Base-by-base conservation (phyloP, 2,888 invertebrate species). In the Acronicta aceris region DNA sequence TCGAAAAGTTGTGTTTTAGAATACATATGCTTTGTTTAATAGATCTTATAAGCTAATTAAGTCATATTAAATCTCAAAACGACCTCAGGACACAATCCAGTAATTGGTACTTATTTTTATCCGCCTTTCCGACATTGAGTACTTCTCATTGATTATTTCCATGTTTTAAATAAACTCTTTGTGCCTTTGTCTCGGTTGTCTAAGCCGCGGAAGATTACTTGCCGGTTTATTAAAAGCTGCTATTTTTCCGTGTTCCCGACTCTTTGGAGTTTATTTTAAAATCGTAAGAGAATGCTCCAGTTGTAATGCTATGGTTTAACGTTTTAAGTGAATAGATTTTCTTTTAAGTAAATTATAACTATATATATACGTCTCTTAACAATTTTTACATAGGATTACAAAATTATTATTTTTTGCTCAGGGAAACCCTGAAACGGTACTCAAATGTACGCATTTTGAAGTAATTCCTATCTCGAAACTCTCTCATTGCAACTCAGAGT, bases 161-260 rank as follows among this genome's bases (percentile, higher is more conserved):
- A 76, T 79, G 76, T 81, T 85, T 81, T 77, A 77, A 81, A 81
- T 77, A 81, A 78, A 80, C 63, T 68, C 77, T 80, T 79, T 79
- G 78, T 78, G 75, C 76, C 77, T 85, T 83, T 84, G 83, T 82
- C 79, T 79, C 63, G 53, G 57, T 53, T 70, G 70, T 66, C 74
- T 78, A 78, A 82, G 71, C 76, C 58, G 58, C 56, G 66, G 74
- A 63, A 75, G 80, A 79, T 79, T 79, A 77, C 74, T 61, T 71
- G 60, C 64, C 33, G 62, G 65, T 75, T 71, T 78, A 77, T 78
- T 78, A 77, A 79, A 79, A 80, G 61, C 70, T 46, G 46, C 55
- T 65, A 59, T 72, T 75, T 67, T 77, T 69, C 65, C 54, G 54
- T 61, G 50, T 60, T 52, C 50, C 47, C 54, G 52, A 27, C 41